phyloP scores from a whole-genome alignment of 2,797 vertebrate genomes.

The Crenuchus spilurus region DNA sequence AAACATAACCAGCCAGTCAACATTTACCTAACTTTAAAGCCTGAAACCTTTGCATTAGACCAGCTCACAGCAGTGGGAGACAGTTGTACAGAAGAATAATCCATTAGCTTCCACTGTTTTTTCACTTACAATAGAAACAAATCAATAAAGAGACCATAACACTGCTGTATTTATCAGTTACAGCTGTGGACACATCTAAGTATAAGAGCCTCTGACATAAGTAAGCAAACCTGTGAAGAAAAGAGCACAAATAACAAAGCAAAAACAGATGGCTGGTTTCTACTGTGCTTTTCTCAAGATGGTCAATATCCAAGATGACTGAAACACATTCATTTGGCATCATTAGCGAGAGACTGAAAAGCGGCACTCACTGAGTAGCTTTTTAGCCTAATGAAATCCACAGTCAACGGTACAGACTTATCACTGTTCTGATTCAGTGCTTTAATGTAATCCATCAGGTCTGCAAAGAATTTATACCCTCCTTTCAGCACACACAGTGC shows the following conservation, averaged over 20 bases:
- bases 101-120: neutral
- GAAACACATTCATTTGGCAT: neutral
- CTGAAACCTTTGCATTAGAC: neutral
- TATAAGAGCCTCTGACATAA: neutral
- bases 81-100: neutral
- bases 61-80: neutral
- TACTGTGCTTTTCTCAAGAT: neutral
- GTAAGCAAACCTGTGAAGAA: neutral
- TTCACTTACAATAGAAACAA: neutral
- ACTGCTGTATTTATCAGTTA: too few relatives aligned
- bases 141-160: neutral
- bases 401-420: conserved; percentile 84
- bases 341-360: neutral
- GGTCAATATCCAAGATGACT: neutral
- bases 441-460: conserved; percentile 88
- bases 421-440: conserved; percentile 85
- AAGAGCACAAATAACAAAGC: neutral
- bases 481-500: conserved; percentile 88
- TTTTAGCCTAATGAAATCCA: conserved; percentile 89
- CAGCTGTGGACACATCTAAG: neutral
- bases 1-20: neutral
- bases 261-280: neutral
- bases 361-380: conserved; percentile 79
- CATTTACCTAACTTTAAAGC: neutral
- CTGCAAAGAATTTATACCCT: conserved; percentile 88